Conservation (phyloP, 2,113 vertebrate genomes). For the Collichthys lucidus region DNA sequence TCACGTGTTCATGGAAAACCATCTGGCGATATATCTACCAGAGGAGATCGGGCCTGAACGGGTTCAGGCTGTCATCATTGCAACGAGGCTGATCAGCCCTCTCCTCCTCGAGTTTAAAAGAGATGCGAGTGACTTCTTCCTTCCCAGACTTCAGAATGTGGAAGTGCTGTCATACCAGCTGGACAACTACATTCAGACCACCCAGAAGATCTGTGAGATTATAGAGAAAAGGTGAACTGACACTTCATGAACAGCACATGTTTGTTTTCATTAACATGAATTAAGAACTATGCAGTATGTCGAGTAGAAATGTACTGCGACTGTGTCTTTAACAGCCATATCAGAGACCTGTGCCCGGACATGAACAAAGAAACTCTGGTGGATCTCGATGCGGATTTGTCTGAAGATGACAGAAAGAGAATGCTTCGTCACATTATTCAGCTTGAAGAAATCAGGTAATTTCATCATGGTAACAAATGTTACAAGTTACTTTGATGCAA, state of each 20-base stretch:
- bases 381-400: constrained; percentile 41
- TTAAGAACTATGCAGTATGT: no score
- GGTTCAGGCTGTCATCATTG: constrained; percentile 58
- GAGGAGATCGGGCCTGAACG: constrained; percentile 15
- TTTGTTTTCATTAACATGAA: no score
- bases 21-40: constrained; percentile 49
- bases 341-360: constrained; percentile 14
- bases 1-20: constrained; percentile 71
- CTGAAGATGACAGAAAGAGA: constrained; percentile 49
- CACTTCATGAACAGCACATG: no score
- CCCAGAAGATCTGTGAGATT: constrained; percentile 61
- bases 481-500: no score
- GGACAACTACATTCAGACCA: constrained; percentile 73
- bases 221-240: constrained; percentile 61
- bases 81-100: constrained; percentile 59
- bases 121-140: constrained; percentile 69
- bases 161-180: constrained; percentile 75
- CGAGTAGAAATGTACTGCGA: fast-evolving
- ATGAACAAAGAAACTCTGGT: neutral
- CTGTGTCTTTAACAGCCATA: constrained; percentile 27
- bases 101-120: constrained; percentile 78
- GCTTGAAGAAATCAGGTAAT: constrained; percentile 62
- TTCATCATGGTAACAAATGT: no score
- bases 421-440: constrained; percentile 61
- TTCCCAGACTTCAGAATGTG: constrained; percentile 66